Evolutionary conservation across 2,113 vertebrate species (phyloP).

Genomic region (Nibea albiflora): DNA sequence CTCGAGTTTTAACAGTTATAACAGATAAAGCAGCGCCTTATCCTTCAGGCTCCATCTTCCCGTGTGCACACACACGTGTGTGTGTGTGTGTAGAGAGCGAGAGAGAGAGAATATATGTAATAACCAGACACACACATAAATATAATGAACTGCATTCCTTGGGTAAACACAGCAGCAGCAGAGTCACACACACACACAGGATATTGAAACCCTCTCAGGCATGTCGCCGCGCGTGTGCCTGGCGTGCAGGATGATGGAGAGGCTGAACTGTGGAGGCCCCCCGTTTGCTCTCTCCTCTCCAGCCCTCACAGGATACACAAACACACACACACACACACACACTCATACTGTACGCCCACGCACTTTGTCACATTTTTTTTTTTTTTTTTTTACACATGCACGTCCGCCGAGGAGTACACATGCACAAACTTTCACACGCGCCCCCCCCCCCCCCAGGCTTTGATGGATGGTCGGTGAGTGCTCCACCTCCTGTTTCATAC

Average conservation of each 20-base stretch:
- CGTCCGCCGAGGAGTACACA: constrained; percentile 68
- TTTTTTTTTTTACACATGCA: constrained; percentile 28
- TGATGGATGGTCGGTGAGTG: constrained; percentile 86
- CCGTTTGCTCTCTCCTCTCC: constrained; percentile 66
- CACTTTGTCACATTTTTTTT: constrained; percentile 52
- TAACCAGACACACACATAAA: constrained; percentile 71
- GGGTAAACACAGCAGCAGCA: constrained; percentile 59
- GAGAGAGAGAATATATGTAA: constrained; percentile 56
- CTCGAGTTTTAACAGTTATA: constrained; percentile 37
- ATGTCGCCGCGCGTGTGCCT: constrained; percentile 72
- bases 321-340: constrained; percentile 36
- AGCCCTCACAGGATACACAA: constrained; percentile 55
- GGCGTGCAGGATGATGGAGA: constrained; percentile 78
- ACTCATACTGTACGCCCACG: constrained; percentile 55
- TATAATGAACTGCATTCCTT: constrained; percentile 74
- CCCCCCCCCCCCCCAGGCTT: constrained; percentile 75
- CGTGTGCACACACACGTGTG: constrained; percentile 49
- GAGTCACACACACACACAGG: constrained; percentile 47
- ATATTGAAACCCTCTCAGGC: constrained; percentile 83
- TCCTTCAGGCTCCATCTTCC: constrained; percentile 54
- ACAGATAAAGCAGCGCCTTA: constrained; percentile 42
- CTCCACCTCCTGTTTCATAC: constrained; percentile 78
- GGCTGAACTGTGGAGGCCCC: constrained; percentile 78
- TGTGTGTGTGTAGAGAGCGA: constrained; percentile 32
- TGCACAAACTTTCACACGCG: constrained; percentile 70